Percentiles rank a stretch among this genome's conserved stretches.
Conservation (phyloP, 1,140 invertebrate genomes). For the Tyrophagus putrescentiae region DNA sequence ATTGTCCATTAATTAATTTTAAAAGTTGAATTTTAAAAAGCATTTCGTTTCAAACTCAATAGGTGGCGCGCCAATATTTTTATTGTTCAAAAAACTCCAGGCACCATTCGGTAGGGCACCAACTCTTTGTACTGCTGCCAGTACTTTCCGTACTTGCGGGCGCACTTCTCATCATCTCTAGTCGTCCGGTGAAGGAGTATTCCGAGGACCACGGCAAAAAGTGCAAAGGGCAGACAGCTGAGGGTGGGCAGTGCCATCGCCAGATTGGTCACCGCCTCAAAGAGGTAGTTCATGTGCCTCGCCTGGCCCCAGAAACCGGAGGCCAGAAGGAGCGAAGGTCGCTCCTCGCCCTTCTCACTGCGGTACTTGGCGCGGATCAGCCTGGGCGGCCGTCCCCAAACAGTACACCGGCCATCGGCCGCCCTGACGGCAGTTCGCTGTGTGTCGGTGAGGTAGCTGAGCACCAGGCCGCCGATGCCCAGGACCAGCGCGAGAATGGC, state of each 20-base stretch:
- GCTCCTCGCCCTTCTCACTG: conserved; percentile 30
- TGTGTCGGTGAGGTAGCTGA: conserved; percentile 40
- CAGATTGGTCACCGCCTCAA: conserved; percentile 41
- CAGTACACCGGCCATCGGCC: conserved; percentile 32
- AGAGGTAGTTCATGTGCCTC: conserved; percentile 46
- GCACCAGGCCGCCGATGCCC: conserved; percentile 34
- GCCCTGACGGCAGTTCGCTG: conserved; percentile 34
- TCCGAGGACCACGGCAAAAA: conserved; percentile 39
- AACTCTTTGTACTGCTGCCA: conserved; percentile 42
- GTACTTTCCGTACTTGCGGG: conserved; percentile 41
- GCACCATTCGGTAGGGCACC: conserved; percentile 32
- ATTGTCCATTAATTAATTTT: too few species aligned
- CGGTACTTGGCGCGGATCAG: conserved; percentile 30
- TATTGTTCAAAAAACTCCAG: conserved; percentile 23
- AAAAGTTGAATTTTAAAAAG: too few species aligned
- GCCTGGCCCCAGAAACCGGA: conserved; percentile 46
- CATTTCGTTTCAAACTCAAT: too few species aligned
- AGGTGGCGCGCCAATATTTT: too few species aligned
- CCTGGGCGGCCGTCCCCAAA: conserved; percentile 35
- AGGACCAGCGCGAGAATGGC: conserved; percentile 31
- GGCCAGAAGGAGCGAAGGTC: conserved; percentile 36
- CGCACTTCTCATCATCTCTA: conserved; percentile 44
- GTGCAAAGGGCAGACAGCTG: conserved; percentile 39
- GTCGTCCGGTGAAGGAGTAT: conserved; percentile 41
- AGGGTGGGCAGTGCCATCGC: conserved; percentile 39